phyloP scores from a whole-genome alignment of 2,113 vertebrate genomes.

The Eclectus roratus region DNA sequence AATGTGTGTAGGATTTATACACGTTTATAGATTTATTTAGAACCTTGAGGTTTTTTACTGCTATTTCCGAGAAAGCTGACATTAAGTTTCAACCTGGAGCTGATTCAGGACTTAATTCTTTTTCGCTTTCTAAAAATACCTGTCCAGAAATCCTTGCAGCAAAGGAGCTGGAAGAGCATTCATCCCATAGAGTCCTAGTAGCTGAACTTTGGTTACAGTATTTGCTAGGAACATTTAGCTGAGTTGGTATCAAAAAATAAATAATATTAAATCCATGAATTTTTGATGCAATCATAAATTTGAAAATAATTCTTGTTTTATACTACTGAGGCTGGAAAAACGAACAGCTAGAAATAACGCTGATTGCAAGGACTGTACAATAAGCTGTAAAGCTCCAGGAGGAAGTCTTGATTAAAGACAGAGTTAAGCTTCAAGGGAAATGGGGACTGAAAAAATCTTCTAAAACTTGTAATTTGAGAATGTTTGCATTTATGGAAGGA shows the following conservation, averaged over 20 bases:
- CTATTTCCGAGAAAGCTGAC: background rate
- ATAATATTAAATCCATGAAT: background rate
- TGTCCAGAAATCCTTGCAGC: background rate
- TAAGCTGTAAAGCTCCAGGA: background rate
- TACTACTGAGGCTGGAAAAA: background rate
- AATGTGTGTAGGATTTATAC: background rate
- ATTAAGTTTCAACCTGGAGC: background rate
- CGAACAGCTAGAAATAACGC: background rate
- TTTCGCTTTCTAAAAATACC: background rate
- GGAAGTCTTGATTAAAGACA: conserved; percentile 34
- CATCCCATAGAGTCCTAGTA: background rate
- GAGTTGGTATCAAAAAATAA: background rate
- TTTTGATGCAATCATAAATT: background rate
- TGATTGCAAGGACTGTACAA: background rate
- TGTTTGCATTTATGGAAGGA: conserved; percentile 28
- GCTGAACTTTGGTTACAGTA: background rate
- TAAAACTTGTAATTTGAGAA: conserved; percentile 43
- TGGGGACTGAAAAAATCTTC: conserved; percentile 22
- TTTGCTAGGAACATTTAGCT: background rate
- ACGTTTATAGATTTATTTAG: background rate
- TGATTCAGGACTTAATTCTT: background rate
- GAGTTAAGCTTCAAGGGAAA: conserved; percentile 18
- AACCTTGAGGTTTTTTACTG: background rate
- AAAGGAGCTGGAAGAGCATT: background rate
- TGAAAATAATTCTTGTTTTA: background rate